A percentile compares a stretch with the other conserved stretches of the same genome.
These are phyloP conservation scores for Ailuropoda melanoleuca DNA, from an alignment of 2,113 vertebrate genomes.

Conservation along the genomic window DNA sequence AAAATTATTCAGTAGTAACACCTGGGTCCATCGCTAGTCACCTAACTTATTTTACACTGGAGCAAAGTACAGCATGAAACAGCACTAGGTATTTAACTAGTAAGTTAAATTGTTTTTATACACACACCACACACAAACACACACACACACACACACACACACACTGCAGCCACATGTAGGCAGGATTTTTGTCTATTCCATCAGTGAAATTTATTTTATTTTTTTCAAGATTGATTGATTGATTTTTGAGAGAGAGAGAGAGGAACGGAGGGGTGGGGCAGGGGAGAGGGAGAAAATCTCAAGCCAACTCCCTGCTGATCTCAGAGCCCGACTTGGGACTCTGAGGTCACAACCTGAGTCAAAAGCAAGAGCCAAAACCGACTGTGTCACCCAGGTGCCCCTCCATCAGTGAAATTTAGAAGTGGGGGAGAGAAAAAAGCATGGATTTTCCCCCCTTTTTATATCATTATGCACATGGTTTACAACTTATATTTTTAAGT, in stretches of 20 bases:
- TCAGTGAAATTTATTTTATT: too few species aligned
- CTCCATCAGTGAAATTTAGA: background rate
- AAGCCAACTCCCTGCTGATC: too few species aligned
- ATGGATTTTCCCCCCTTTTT: background rate
- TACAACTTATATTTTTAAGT: background rate
- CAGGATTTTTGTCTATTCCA: background rate
- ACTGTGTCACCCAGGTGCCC: background rate
- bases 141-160: background rate
- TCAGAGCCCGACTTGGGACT: background rate
- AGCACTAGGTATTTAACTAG: background rate
- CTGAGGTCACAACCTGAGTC: background rate
- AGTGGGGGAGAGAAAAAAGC: background rate
- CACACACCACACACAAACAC: background rate
- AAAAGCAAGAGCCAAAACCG: background rate
- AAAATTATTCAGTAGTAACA: background rate
- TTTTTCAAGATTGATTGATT: too few species aligned
- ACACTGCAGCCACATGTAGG: background rate
- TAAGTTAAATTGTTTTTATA: background rate
- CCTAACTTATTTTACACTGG: background rate
- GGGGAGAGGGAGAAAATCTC: too few species aligned
- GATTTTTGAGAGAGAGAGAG: too few species aligned
- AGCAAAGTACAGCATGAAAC: background rate
- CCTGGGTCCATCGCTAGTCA: background rate
- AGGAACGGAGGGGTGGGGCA: too few species aligned
- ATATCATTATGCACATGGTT: background rate